Base-by-base conservation (phyloP, 2,113 vertebrate genomes). In the Forbesichthys agassizii region DNA sequence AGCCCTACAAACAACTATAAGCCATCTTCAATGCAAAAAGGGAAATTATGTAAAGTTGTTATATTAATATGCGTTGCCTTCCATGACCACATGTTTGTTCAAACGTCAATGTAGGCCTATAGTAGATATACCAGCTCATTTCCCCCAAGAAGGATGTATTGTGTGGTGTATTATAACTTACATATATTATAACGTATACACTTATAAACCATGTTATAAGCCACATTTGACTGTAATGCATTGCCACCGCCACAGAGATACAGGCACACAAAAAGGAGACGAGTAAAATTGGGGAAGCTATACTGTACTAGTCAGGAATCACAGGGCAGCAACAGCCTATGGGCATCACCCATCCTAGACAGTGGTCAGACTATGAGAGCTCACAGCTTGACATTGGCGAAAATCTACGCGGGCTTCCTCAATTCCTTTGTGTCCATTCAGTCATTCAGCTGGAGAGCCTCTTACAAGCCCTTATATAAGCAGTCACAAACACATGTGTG, bases 311-410 rank as follows among this genome's bases (percentile, higher is more conserved):
- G 54, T 83, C 80, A 80, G 56, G 42, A 75, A 74, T 69, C 18
- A 62, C 79, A 78, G 83, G 71, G 58, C 75, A 77, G 74, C 64
- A 11, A 12, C 49, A 64, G 69, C 76, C 82, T 61, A 68, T 74
- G 49, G 42, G 66, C 54, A 76, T 79, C 74, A 72, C 62, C 57
- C 80, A 70, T 73, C 73, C 68, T 82, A 70, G 73, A 76, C 18
- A 65, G 9, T 13, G 42, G 66, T 80, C 68, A 62, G 71, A 71
- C 59, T 52, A 73, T 66, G 49, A 14, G 64, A 3, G 20, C 65
- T 73, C 18, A 47, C 65, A 48, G 27, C 27, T 27, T 66, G 33
- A 27, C 27, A 27, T 27, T 33, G 63, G 62, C 77, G 80, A 54
- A 62, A 67, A 76, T 78, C 48, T 80, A 78, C 67, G 36, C 58